Evolutionary conservation across 2,797 vertebrate genomes (phyloP), one percentile per base, ranked within the genome.

Genomic region (Tapirus indicus): DNA sequence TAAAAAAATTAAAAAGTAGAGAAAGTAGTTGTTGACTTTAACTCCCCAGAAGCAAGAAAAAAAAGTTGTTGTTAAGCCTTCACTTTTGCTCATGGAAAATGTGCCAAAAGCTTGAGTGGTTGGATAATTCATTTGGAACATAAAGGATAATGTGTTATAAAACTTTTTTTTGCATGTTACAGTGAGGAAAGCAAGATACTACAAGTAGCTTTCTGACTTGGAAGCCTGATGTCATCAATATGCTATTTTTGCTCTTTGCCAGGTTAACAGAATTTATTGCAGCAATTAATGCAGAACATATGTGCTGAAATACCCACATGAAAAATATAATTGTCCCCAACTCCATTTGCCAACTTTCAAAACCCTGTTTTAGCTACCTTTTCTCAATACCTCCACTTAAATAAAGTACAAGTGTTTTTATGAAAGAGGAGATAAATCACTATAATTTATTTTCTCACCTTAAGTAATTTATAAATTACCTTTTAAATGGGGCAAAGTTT

Each of bases 211-310:
- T 97, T 98, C 97, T 98, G 89, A 97, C 98, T 98, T 98, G 98
- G 97, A 98, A 96, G 96, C 74, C 97, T 99, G 98, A 99, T 99
- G 98, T 98, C 98, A 99, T 95, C 98, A 98, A 98, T 96, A 98
- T 96, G 97, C 98, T 99, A 98, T 98, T 99, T 98, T 98, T 98
- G 98, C 97, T 99, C 97, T 98, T 99, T 98, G 97, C 98, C 98
- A 98, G 98, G 98, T 98, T 98, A 98, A 98, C 95, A 98, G 98
- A 99, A 99, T 99, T 99, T 99, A 99, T 98, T 98, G 98, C 98
- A 94, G 98, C 98, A 99, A 99, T 99, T 99, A 99, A 99, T 98
- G 98, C 80, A 98, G 97, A 99, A 98, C 98, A 99, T 97, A 98
- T 99, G 99, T 98, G 98, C 97, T 58, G 97, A 98, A 97, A 98